Conservation (phyloP, 2,113 vertebrate genomes). For the Natator depressus region DNA sequence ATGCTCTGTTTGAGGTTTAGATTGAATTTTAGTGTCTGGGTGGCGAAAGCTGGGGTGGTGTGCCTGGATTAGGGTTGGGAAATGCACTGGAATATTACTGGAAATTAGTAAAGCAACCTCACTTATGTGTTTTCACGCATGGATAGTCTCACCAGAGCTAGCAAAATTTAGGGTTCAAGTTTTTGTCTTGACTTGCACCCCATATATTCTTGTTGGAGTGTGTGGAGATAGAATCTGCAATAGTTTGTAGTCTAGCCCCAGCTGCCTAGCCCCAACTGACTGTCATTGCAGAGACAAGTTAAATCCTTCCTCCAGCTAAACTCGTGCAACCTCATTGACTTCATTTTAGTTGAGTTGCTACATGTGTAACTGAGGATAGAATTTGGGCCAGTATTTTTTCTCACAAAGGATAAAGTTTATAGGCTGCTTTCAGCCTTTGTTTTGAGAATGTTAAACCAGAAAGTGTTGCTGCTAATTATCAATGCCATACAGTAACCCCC, state of each 20-base stretch:
- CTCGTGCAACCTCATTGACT: neutral
- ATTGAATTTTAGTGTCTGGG: neutral
- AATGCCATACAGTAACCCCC: neutral
- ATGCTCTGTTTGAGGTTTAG: neutral
- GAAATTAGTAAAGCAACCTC: neutral
- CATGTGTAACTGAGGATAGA: neutral
- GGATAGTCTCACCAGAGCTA: neutral
- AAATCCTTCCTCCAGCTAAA: neutral
- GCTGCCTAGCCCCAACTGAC: neutral
- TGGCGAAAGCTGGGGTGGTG: neutral
- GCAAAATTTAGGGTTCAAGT: neutral
- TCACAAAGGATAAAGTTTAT: neutral
- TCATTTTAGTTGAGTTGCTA: neutral
- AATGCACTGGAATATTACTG: neutral
- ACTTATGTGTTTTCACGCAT: neutral
- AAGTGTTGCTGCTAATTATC: neutral
- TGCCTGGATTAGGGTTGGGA: neutral
- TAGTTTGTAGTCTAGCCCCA: neutral
- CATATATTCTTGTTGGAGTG: neutral
- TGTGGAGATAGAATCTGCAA: neutral
- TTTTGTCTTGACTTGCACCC: neutral
- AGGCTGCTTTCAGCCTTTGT: neutral
- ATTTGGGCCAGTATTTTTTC: neutral
- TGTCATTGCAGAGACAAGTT: neutral
- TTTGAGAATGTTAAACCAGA: neutral